Evolutionary conservation across 2,113 vertebrate species (phyloP), one percentile per base, ranked within the genome.

Genomic region (Atlantisia rogersi): DNA sequence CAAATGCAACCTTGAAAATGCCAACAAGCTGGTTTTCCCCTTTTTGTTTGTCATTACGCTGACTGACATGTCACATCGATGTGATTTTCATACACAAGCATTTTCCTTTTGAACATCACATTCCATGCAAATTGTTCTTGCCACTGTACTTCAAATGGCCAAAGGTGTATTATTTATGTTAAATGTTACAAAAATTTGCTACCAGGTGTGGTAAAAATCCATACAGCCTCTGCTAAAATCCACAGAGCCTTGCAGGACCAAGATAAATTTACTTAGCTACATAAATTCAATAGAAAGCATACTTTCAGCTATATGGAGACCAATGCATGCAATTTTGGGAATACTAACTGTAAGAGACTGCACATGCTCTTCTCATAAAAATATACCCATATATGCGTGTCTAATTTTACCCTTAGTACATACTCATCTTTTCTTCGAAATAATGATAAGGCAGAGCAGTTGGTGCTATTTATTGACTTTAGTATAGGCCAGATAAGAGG

Each of bases 281-380:
- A 73, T 65, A 90, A 73, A 90, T 73, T 80, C 76, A 77, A 68
- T 64, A 86, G 65, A 73, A 94, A 90, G 62, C 22, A 82, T 90
- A 95, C 90, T 92, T 95, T 80, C 58, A 92, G 68, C 73, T 84
- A 22, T 62, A 55, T 40, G 37, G 75, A 91, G 68, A 50, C 29
- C 55, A 91, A 56, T 73, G 48, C 62, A 83, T 64, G 55, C 35
- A 92, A 31, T 93, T 91, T 60, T 46, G 17, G 77, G 63, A 68
- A 94, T 82, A 16, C 21, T 71, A 92, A 63, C 58, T 59, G 19
- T 88, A 70, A 84, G 37, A 92, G 37, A 67, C 32, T 79, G 21
- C 58, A 68, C 14, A 53, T 22, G 40, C 31, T 75, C 35, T 85
- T 81, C 39, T 78, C 65, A 90, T 74, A 85, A 79, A 92, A 82